Conservation (phyloP, 2,797 vertebrate species). For the Rhadinocentrus ornatus region DNA sequence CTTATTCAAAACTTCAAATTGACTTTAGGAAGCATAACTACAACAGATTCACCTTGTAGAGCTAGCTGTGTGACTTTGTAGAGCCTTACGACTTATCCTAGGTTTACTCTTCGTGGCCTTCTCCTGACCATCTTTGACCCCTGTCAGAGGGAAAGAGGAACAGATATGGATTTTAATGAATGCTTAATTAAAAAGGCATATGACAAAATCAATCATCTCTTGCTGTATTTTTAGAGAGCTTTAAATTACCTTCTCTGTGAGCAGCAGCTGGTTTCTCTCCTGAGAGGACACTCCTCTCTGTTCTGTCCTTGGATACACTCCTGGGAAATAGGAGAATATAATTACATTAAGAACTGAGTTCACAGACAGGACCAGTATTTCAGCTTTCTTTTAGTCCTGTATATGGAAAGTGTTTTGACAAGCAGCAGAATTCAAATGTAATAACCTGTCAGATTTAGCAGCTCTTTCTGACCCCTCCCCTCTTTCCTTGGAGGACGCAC, state of each 20-base stretch:
- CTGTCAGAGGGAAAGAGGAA: slow-evolving; percentile 8
- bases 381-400: slow-evolving; percentile 5
- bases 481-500: slow-evolving; percentile 58
- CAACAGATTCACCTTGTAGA: slow-evolving; percentile 57
- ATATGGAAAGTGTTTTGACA: slow-evolving; percentile 9
- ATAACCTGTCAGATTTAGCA: slow-evolving; percentile 69
- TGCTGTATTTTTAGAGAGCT: slow-evolving; percentile 8
- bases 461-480: slow-evolving; percentile 51
- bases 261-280: slow-evolving; percentile 71
- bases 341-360: slow-evolving; percentile 63
- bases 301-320: slow-evolving; percentile 73
- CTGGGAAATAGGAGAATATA: slow-evolving; percentile 63
- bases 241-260: slow-evolving; percentile 75
- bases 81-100: slow-evolving; percentile 71
- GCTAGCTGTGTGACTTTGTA: slow-evolving; percentile 32
- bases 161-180: slow-evolving; percentile 30
- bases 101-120: slow-evolving; percentile 60
- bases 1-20: background rate
- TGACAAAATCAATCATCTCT: slow-evolving; percentile 40
- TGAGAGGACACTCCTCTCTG: slow-evolving; percentile 59
- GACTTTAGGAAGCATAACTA: background rate
- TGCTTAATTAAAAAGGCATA: slow-evolving; percentile 31
- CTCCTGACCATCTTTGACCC: slow-evolving; percentile 54
- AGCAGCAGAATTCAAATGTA: slow-evolving; percentile 7
- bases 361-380: slow-evolving; percentile 33